phyloP scores from a whole-genome alignment of 2,888 invertebrate species.

The Nomada fabriciana region DNA sequence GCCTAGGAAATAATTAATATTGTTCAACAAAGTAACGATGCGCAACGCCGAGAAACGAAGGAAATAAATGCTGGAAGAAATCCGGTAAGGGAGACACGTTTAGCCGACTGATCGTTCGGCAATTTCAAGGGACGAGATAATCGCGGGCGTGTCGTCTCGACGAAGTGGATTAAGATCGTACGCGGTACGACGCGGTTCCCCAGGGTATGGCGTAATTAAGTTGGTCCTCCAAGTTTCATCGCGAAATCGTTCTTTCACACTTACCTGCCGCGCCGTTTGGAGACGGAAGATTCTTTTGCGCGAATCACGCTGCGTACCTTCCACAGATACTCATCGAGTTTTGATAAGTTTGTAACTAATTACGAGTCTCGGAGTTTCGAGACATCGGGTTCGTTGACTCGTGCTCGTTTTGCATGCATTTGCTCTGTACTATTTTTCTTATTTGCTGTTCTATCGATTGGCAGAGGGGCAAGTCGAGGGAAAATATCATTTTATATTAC shows the following conservation, averaged over 20 bases:
- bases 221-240: conserved; percentile 66
- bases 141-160: conserved; percentile 53
- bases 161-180: conserved; percentile 66
- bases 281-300: conserved; percentile 57
- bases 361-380: conserved; percentile 41
- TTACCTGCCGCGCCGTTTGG: conserved; percentile 46
- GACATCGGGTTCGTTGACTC: background rate
- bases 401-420: conserved; percentile 5
- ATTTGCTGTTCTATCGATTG: background rate
- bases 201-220: conserved; percentile 67
- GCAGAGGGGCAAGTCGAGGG: too few relatives aligned
- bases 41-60: background rate
- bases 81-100: conserved; percentile 10
- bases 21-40: conserved; percentile 9
- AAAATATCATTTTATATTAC: too few relatives aligned
- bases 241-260: conserved; percentile 68
- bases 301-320: conserved; percentile 57
- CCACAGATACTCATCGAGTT: conserved; percentile 63
- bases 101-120: conserved; percentile 53
- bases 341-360: conserved; percentile 68
- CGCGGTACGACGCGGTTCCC: conserved; percentile 26
- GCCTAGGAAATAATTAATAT: background rate
- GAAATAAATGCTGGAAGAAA: background rate
- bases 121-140: conserved; percentile 62
- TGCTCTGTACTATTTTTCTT: conserved; percentile 35